Evolutionary conservation across 2,113 vertebrate species (phyloP).

Genomic region (Pitta sordida): DNA sequence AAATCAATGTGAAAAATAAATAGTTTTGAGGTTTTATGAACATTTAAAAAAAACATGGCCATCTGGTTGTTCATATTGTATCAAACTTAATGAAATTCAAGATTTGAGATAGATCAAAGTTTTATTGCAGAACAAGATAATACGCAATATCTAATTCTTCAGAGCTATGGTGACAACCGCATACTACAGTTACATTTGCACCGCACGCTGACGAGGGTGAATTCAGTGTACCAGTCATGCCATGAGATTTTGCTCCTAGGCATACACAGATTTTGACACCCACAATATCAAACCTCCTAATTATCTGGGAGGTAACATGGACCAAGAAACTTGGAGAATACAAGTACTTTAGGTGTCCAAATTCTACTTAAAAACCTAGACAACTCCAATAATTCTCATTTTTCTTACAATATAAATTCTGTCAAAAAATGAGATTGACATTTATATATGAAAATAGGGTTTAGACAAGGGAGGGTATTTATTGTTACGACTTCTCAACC

Average conservation of each 20-base stretch:
- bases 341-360: neutral
- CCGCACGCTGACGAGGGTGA: neutral
- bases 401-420: neutral
- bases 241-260: neutral
- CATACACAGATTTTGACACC: neutral
- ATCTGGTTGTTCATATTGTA: neutral
- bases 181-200: neutral
- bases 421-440: neutral
- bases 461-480: neutral
- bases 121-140: neutral
- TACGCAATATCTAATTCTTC: neutral
- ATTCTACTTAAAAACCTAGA: neutral
- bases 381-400: neutral
- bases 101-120: neutral
- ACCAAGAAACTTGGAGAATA: neutral
- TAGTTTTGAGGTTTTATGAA: neutral
- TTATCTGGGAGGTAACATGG: neutral
- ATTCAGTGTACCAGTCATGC: fast-evolving
- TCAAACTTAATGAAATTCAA: neutral
- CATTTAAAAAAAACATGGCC: neutral
- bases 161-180: neutral
- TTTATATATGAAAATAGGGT: neutral
- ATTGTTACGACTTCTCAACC: neutral
- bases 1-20: neutral
- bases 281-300: neutral